A percentile compares a stretch with the other conserved stretches of the same genome.
phyloP scores from a whole-genome alignment of 2,113 vertebrate genomes.

The Galemys pyrenaicus region DNA sequence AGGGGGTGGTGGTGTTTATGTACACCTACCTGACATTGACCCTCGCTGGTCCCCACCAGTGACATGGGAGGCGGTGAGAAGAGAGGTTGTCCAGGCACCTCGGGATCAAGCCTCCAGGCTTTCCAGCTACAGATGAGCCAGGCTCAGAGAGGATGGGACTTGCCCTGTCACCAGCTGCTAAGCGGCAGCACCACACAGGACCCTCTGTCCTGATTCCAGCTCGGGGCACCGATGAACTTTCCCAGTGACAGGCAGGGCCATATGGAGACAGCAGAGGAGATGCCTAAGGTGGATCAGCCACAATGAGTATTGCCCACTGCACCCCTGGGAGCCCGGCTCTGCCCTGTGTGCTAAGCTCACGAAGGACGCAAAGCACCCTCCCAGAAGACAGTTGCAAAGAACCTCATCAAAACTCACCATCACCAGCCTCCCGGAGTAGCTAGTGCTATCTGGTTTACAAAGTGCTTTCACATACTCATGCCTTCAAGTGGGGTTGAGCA shows the following conservation, averaged over 20 bases:
- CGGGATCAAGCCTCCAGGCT: neutral
- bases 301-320: neutral
- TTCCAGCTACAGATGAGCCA: neutral
- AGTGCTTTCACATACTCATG: neutral
- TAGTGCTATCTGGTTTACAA: fast-evolving
- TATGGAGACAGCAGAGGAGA: fast-evolving
- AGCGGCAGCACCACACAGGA: neutral
- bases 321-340: fast-evolving
- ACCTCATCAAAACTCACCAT: fast-evolving
- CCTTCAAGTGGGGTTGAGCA: neutral
- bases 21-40: neutral
- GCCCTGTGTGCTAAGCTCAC: neutral
- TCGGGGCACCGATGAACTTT: neutral
- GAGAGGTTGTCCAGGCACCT: neutral
- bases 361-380: neutral
- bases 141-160: neutral
- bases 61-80: neutral
- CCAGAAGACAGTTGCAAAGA: neutral
- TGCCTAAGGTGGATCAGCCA: too few relatives aligned
- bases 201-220: neutral
- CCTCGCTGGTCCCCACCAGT: fast-evolving
- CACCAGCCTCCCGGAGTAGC: neutral
- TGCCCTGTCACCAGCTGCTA: neutral
- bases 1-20: neutral
- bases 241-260: neutral